Percentiles rank a stretch among this genome's conserved stretches.
phyloP scores from a whole-genome alignment of 2,888 invertebrate genomes.

The Erynnis tages region DNA sequence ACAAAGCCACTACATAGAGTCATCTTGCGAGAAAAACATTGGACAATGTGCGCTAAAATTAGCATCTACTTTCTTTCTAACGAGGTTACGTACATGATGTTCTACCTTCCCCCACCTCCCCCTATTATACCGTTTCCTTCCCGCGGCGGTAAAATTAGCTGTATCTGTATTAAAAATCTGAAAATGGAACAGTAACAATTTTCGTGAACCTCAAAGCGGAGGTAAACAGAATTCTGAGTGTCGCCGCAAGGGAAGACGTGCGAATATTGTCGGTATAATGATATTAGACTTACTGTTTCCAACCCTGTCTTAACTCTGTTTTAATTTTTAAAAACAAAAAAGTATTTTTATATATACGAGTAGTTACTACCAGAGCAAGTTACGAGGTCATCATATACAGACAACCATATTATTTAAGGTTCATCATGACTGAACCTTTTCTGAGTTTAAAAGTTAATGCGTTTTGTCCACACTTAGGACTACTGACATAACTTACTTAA shows the following conservation, averaged over 20 bases:
- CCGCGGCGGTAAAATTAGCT: constrained; percentile 1
- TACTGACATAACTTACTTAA: no score
- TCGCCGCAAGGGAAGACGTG: background rate
- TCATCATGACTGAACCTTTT: no score
- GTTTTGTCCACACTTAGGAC: no score
- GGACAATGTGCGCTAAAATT: background rate
- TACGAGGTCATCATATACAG: no score
- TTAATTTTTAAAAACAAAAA: no score
- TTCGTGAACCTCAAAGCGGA: background rate
- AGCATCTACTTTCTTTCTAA: constrained; percentile 1
- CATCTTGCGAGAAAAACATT: background rate
- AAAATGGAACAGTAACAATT: constrained; percentile 4
- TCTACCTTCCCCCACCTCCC: background rate
- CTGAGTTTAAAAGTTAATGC: no score
- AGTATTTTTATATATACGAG: no score
- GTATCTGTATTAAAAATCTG: constrained; percentile 20
- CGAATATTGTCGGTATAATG: background rate
- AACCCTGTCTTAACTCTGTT: no score
- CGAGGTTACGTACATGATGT: constrained; percentile 4
- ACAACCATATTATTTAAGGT: no score
- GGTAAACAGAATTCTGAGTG: background rate
- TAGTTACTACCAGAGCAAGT: no score
- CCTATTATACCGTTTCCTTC: constrained; percentile 6
- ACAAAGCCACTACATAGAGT: background rate
- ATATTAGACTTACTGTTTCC: no score